Evolutionary conservation across 2,113 vertebrate genomes (phyloP).

Genomic region (Vanacampus margaritifer): DNA sequence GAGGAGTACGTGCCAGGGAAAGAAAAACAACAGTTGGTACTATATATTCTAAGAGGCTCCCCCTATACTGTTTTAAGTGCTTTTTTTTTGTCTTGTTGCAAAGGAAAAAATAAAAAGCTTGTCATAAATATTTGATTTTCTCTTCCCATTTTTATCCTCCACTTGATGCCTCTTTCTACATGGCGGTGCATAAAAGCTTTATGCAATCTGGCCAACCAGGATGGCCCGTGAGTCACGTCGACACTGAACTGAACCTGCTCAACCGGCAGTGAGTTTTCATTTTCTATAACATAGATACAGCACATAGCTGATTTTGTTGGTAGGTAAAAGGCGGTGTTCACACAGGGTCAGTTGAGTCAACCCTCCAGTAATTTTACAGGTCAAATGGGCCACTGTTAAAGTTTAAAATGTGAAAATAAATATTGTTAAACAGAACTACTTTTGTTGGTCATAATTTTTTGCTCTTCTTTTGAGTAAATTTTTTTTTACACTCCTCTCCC

Average conservation of each 20-base stretch:
- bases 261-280: slow-evolving; percentile 59
- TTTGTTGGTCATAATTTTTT: no score
- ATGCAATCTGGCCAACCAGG: slow-evolving; percentile 69
- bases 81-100: slow-evolving; percentile 37
- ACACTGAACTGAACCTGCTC: slow-evolving; percentile 53
- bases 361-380: no score
- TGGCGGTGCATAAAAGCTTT: slow-evolving; percentile 75
- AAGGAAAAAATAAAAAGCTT: slow-evolving; percentile 52
- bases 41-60: slow-evolving; percentile 1
- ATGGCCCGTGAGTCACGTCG: slow-evolving; percentile 70
- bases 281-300: neutral
- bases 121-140: slow-evolving; percentile 75
- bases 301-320: neutral
- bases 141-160: slow-evolving; percentile 70
- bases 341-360: no score
- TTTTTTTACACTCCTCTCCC: no score
- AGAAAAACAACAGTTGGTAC: slow-evolving; percentile 18
- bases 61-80: slow-evolving; percentile 25
- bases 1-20: slow-evolving; percentile 9
- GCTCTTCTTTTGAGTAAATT: no score
- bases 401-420: no score
- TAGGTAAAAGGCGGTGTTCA: neutral
- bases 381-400: no score
- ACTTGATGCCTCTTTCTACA: slow-evolving; percentile 66
- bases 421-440: no score